Percentiles rank a stretch among this genome's conserved stretches.
Evolutionary conservation across 2,797 vertebrate species (phyloP).

Genomic region (Bryconaethiops microstoma): DNA sequence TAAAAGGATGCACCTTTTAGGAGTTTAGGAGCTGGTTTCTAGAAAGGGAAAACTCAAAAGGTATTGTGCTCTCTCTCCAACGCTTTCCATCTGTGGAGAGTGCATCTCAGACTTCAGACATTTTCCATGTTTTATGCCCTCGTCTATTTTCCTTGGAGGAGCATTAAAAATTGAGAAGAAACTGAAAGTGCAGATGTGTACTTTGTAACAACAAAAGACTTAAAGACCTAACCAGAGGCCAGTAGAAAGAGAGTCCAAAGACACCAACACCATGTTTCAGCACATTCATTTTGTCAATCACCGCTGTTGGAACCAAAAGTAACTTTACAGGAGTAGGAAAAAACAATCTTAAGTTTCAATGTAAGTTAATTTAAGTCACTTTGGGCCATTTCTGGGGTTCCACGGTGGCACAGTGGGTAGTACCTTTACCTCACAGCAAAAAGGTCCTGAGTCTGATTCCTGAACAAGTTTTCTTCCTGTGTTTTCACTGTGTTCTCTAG

Average conservation of each 20-base stretch:
- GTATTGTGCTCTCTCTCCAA: conserved; percentile 35
- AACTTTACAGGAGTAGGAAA: too few relatives aligned
- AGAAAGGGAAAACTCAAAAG: neutral
- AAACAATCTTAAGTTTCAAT: too few relatives aligned
- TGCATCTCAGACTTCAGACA: conserved; percentile 24
- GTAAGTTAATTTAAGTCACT: too few relatives aligned
- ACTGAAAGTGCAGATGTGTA: conserved; percentile 14
- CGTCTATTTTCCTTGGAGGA: conserved; percentile 12
- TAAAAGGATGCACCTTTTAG: conserved; percentile 21
- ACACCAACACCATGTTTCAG: neutral
- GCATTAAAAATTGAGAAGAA: conserved; percentile 35
- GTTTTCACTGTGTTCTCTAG: too few relatives aligned
- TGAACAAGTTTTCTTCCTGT: too few relatives aligned
- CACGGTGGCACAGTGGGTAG: too few relatives aligned
- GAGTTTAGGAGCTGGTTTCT: neutral
- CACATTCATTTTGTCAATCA: too few relatives aligned
- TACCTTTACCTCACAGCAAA: too few relatives aligned
- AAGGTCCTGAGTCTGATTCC: too few relatives aligned
- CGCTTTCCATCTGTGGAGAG: neutral
- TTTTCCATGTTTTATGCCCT: conserved; percentile 4
- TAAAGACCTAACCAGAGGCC: neutral
- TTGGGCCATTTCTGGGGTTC: too few relatives aligned
- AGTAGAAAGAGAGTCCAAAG: neutral
- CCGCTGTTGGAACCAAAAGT: too few relatives aligned
- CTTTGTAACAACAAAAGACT: conserved; percentile 9